Percentiles rank a stretch among this genome's conserved stretches.
Evolutionary conservation across 2,113 vertebrate genomes (phyloP).

Genomic region (Cinclus mexicanus): DNA sequence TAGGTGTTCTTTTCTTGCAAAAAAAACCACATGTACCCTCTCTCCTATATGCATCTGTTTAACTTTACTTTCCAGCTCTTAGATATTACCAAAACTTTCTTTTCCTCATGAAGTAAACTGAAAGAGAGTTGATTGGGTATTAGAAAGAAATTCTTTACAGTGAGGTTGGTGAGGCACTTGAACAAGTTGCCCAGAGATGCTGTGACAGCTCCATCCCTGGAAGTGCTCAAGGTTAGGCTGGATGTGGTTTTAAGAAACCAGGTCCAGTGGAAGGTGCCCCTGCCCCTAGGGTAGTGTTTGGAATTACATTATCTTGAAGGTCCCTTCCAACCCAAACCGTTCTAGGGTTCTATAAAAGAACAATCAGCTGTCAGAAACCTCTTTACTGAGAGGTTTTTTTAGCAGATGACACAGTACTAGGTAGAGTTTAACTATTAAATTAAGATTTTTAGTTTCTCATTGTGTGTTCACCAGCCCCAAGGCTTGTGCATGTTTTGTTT

Average conservation of each 20-base stretch:
- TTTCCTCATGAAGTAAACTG: neutral
- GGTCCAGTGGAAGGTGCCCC: neutral
- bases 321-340: neutral
- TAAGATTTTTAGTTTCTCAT: neutral
- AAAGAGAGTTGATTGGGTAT: neutral
- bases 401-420: neutral
- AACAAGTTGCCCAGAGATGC: too few relatives aligned
- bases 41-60: neutral
- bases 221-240: neutral
- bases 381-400: neutral
- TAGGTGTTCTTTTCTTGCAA: neutral
- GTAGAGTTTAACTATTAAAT: neutral
- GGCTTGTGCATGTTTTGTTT: neutral
- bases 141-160: neutral
- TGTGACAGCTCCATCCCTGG: neutral
- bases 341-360: neutral
- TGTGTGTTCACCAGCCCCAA: neutral
- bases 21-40: neutral
- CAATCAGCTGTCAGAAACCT: neutral
- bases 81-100: neutral
- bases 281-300: neutral
- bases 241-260: fast-evolving
- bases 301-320: neutral
- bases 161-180: neutral
- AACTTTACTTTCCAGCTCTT: neutral